Percentiles rank a stretch among this genome's conserved stretches.
Conservation (phyloP, 37 sponge, comb jelly and placozoan genomes). For the Amphimedon queenslandica region DNA sequence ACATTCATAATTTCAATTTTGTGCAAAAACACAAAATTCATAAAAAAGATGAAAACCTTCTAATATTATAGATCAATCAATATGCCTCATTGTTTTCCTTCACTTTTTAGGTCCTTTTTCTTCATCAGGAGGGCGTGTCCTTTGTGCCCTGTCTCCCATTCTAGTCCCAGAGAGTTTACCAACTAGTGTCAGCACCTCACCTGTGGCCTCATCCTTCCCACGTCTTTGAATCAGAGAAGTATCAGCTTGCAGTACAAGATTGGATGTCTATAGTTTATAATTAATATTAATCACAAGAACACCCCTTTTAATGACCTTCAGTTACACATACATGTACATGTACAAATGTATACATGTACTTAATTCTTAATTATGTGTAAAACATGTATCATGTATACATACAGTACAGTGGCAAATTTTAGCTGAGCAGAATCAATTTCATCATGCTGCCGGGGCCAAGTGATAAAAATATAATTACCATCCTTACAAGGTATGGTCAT, state of each 20-base stretch:
- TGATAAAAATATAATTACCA: no score
- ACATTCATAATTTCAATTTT: background rate
- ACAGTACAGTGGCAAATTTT: no score
- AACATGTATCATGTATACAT: background rate
- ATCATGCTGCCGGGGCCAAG: no score
- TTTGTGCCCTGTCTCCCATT: constrained; percentile 87
- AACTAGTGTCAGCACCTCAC: constrained; percentile 94
- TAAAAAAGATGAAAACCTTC: background rate
- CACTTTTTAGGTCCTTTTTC: no score
- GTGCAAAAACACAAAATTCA: constrained; percentile 2
- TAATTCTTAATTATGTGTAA: background rate
- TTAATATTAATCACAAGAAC: background rate
- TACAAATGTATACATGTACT: no score
- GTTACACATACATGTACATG: background rate
- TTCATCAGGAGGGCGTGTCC: constrained; percentile 76
- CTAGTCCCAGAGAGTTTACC: constrained; percentile 73
- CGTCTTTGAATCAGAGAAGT: constrained; percentile 78
- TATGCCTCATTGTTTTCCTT: no score
- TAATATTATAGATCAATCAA: no score
- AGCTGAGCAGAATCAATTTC: no score
- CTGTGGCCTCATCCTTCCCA: constrained; percentile 95
- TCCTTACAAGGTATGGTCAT: no score
- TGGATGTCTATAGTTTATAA: constrained; percentile 73
- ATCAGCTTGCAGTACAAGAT: constrained; percentile 98
- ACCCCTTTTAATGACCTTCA: background rate